Evolutionary conservation across 2,113 vertebrate genomes (phyloP).

Genomic region (Melanocharis versteri): DNA sequence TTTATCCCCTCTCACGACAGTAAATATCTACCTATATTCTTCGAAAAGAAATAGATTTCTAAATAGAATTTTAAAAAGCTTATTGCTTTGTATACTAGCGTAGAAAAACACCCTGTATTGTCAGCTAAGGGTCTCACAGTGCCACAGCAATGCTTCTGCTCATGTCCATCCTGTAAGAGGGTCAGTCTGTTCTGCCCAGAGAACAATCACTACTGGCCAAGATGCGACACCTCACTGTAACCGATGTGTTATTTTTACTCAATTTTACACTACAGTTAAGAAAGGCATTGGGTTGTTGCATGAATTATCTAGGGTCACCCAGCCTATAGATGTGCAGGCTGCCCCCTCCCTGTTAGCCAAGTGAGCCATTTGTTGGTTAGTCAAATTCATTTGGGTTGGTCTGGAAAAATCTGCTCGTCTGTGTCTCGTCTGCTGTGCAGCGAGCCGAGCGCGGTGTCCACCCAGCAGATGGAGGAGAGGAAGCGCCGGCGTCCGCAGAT

Average conservation of each 20-base stretch:
- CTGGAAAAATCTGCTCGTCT: slow-evolving; percentile 47
- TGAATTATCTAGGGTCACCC: not conserved
- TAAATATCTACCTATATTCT: not conserved
- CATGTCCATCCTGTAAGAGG: not conserved
- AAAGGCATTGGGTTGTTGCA: not conserved
- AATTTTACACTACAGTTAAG: slow-evolving; percentile 13
- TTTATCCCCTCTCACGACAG: not conserved
- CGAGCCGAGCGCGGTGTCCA: slow-evolving; percentile 54
- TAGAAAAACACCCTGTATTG: not conserved
- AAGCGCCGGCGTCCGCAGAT: slow-evolving; percentile 55
- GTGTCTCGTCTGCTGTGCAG: slow-evolving; percentile 23
- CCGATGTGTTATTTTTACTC: not conserved
- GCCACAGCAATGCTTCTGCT: not conserved
- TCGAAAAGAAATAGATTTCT: not conserved
- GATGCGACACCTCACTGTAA: not conserved
- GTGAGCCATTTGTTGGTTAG: slow-evolving; percentile 27
- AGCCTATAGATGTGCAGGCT: not conserved
- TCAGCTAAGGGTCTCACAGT: not conserved
- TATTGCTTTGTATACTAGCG: not conserved
- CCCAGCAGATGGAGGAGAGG: slow-evolving; percentile 65
- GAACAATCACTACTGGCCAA: not conserved
- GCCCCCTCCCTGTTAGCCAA: not conserved
- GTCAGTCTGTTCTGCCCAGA: not conserved
- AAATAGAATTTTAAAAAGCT: not conserved
- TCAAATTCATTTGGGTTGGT: slow-evolving; percentile 17